Conservation (phyloP, 2,888 invertebrate species). For the Drosophila crucigera region DNA sequence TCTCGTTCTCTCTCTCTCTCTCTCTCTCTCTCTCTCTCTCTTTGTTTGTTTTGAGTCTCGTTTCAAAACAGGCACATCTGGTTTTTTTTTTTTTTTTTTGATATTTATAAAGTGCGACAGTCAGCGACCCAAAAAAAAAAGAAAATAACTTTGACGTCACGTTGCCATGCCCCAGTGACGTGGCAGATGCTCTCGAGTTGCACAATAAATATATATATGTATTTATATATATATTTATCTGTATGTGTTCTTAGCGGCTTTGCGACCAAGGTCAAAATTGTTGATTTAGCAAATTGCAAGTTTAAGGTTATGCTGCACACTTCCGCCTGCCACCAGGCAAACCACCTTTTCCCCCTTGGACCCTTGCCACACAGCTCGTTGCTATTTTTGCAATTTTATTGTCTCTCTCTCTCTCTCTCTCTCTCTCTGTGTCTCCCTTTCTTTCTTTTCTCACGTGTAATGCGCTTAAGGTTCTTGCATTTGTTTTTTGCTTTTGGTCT, state of each 20-base stretch:
- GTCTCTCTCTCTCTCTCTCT: background rate
- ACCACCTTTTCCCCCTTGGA: background rate
- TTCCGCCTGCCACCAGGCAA: constrained; percentile 31
- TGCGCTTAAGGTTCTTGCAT: constrained; percentile 57
- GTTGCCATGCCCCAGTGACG: constrained; percentile 28
- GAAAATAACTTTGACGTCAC: constrained; percentile 42
- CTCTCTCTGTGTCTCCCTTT: background rate
- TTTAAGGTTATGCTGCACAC: constrained; percentile 53
- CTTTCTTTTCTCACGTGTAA: constrained; percentile 36
- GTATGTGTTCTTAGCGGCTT: constrained; percentile 34
- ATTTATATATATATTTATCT: background rate
- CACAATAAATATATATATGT: background rate
- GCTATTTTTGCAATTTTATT: constrained; percentile 44
- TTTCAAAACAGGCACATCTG: constrained; percentile 33
- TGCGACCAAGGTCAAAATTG: constrained; percentile 41
- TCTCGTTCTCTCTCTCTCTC: background rate
- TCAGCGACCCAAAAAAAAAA: constrained; percentile 21
- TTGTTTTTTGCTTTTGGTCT: constrained; percentile 9
- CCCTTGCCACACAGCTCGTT: constrained; percentile 23
- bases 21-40: background rate
- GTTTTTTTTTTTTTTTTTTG: constrained; percentile 25
- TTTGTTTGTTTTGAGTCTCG: constrained; percentile 1
- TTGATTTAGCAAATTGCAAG: constrained; percentile 53
- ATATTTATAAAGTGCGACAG: constrained; percentile 34
- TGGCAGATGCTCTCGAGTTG: constrained; percentile 11